Base-by-base conservation (phyloP, 2,797 vertebrate species). In the Thaleichthys pacificus region DNA sequence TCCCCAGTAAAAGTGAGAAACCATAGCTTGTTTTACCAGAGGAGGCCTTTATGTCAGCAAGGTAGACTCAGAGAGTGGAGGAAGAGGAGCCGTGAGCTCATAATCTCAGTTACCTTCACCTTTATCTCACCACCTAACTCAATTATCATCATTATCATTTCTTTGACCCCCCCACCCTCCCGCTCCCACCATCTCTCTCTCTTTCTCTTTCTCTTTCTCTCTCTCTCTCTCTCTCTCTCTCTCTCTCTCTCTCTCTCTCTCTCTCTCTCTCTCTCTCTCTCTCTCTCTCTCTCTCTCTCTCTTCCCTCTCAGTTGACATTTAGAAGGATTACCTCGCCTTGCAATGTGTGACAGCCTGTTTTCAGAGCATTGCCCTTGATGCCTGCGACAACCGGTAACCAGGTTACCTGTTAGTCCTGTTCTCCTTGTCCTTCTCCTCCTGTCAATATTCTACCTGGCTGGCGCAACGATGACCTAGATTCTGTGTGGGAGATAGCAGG, bases 391-490 rank as follows among this genome's bases (percentile, higher is more conserved):
- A 8, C 42, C 15, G 15, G 72, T 79, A 69, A 83, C 81, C 75
- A 30, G 61, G 35, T 76, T 70, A 85, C 47, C 68, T 77, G 66
- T 71, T 64, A 56, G 68, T 54, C 62, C 24, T 3, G 12, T 66
- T 77, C 68, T 11, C 0, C 42, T 47, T 5, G 49, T 63, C 69
- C 5, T 21, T 17, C 56, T 71, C 47, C 21, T 32, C 32, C 7
- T 60, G 30, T 68, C 69, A 66, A 65, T 72, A 68, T 62, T 42
- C 72, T 11, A 28, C 64, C 56, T 35, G 62, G 9, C 4, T 47
- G 47, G 63, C 49, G 51, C 15, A 66, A 74, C 76, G 76, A 82
- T 87, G 89, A 89, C 90, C 88, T 84, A 92, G 61, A 88, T 91
- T 80, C 74, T 71, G 61, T 22, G 65, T 22, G 58, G 26, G 66